These are phyloP conservation scores for Bembecia ichneumoniformis DNA, from an alignment of 2,888 invertebrate species.

Conservation along the genomic window DNA sequence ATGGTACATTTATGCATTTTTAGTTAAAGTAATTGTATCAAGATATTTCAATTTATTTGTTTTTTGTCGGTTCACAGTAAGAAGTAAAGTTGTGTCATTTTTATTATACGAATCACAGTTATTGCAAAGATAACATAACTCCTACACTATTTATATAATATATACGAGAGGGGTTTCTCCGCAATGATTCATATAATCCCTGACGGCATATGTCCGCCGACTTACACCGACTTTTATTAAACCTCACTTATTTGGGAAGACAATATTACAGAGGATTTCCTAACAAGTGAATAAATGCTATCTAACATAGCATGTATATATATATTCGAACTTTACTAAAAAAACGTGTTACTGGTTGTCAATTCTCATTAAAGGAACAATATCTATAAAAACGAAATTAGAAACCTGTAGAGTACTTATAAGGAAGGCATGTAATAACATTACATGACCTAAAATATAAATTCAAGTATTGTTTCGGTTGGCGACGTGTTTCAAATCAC, in stretches of 20 bases:
- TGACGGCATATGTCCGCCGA: constrained; percentile 43
- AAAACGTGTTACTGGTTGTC: too few relatives aligned
- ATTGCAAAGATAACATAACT: constrained; percentile 14
- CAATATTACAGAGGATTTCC: constrained; percentile 15
- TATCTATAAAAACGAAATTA: too few relatives aligned
- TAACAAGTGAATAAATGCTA: too few relatives aligned
- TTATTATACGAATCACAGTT: constrained; percentile 18
- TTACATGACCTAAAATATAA: constrained; percentile 8
- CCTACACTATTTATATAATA: constrained; percentile 16
- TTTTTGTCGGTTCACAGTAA: too few relatives aligned
- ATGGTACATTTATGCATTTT: too few relatives aligned
- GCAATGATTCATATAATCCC: constrained; percentile 58
- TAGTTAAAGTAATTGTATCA: too few relatives aligned
- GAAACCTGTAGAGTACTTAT: too few relatives aligned
- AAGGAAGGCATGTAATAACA: neutral
- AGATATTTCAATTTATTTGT: too few relatives aligned
- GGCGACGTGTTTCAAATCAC: constrained; percentile 23
- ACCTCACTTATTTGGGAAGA: constrained; percentile 41
- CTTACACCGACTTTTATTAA: constrained; percentile 55
- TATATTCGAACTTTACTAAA: too few relatives aligned
- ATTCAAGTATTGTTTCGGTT: constrained; percentile 23
- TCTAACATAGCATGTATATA: too few relatives aligned
- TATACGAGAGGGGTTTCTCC: constrained; percentile 17
- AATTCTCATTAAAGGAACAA: too few relatives aligned
- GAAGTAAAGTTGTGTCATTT: neutral